Base-by-base conservation (phyloP, 2,113 vertebrate species). In the Larimichthys polyactis region DNA sequence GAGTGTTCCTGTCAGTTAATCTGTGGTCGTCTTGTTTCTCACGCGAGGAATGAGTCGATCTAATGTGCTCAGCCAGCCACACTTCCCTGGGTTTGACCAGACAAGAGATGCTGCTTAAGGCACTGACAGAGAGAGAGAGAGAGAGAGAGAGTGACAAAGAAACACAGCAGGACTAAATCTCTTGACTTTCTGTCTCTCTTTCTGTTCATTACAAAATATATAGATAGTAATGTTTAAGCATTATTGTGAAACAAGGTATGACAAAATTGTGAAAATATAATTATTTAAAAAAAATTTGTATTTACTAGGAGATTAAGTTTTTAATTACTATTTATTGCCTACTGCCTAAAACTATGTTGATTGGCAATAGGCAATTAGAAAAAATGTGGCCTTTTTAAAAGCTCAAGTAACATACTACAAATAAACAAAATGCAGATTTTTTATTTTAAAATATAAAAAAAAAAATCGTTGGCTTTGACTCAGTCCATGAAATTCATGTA, bases 11-110 rank as follows among this genome's bases (percentile, higher is more conserved):
- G 70, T 84, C 78, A 64, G 63, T 65, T 62, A 74, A 59, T 71
- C 36, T 24, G 64, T 22, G 22, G 15, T 74, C 58, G 78, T 82
- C 63, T 49, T 27, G 75, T 66, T 93, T 95, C 92, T 90, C 94
- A 94, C 91, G 92, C 92, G 17, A 93, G 78, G 65, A 89, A 73
- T 92, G 89, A 88, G 75, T 91, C 67, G 40, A 32, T 70, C 82
- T 90, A 88, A 92, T 76, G 78, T 71, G 87, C 81, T 93, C 91
- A 90, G 79, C 73, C 87, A 90, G 76, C 83, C 83, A 4, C 58
- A 84, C 85, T 91, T 94, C 92, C 88, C 43, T 32, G 5, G 76
- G 71, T 84, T 44, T 51, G 73, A 81, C 88, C 90, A 77, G 81
- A 71, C 90, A 55, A 24, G 89, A 84, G 32, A 43, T 48, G 20